Evolutionary conservation across 2,797 vertebrate genomes (phyloP).

Genomic region (Lepidocolaptes lacrymiger): DNA sequence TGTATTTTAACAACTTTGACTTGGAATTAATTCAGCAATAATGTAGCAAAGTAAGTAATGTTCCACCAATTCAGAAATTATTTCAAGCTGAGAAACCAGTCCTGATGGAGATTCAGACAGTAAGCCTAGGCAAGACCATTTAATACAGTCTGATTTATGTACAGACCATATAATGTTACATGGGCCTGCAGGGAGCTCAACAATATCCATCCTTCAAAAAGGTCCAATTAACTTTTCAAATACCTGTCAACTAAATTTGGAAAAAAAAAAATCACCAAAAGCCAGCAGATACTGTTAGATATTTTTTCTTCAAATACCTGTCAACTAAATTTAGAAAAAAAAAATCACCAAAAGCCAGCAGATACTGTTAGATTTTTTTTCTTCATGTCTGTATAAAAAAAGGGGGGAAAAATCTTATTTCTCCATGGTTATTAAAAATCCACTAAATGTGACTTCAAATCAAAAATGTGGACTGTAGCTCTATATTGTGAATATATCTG

Average conservation of each 20-base stretch:
- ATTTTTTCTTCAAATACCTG: neutral
- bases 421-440: neutral
- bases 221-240: neutral
- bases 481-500: neutral
- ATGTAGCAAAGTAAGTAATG: neutral
- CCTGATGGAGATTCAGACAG: neutral
- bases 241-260: neutral
- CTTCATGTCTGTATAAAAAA: neutral
- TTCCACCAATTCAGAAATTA: neutral
- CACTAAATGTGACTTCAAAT: neutral
- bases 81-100: neutral
- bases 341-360: neutral
- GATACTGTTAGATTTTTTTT: neutral
- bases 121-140: neutral
- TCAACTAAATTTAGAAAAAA: neutral
- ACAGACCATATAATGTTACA: neutral
- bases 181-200: neutral
- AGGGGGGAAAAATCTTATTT: rapidly evolving
- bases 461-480: neutral
- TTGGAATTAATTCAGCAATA: neutral
- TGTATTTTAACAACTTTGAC: neutral
- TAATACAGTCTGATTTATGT: neutral
- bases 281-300: too few relatives aligned
- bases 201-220: neutral
- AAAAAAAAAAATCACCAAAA: neutral